Conservation (phyloP, 2,113 vertebrate genomes). For the Porphyrio hochstetteri region DNA sequence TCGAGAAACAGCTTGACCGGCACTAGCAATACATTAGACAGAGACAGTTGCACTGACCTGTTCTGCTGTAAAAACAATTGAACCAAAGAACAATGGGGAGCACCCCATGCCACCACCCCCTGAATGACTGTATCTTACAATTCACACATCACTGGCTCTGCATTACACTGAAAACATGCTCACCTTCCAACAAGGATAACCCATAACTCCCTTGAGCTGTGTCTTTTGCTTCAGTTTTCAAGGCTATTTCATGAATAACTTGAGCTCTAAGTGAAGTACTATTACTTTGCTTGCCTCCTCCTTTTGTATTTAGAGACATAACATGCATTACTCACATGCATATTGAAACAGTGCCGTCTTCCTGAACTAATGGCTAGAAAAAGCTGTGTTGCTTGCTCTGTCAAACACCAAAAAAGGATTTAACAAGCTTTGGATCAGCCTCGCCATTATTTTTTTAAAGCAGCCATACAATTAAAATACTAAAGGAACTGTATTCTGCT, state of each 20-base stretch:
- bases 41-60: background rate
- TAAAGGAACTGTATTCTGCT: background rate
- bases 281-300: background rate
- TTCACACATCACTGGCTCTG: background rate
- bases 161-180: background rate
- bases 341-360: background rate
- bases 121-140: background rate
- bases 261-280: background rate
- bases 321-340: background rate
- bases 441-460: background rate
- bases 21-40: background rate
- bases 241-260: background rate
- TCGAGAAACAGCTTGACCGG: background rate
- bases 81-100: background rate
- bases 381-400: background rate
- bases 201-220: background rate
- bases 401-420: background rate
- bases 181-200: too few relatives aligned
- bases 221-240: background rate
- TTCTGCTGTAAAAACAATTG: background rate
- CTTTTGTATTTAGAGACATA: constrained; percentile 6
- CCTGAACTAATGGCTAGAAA: background rate
- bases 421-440: background rate
- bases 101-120: fast-evolving
- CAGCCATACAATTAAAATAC: background rate